Percentiles rank a stretch among this genome's conserved stretches.
Conservation (phyloP, 2,113 vertebrate genomes). For the Gymnogyps californianus region DNA sequence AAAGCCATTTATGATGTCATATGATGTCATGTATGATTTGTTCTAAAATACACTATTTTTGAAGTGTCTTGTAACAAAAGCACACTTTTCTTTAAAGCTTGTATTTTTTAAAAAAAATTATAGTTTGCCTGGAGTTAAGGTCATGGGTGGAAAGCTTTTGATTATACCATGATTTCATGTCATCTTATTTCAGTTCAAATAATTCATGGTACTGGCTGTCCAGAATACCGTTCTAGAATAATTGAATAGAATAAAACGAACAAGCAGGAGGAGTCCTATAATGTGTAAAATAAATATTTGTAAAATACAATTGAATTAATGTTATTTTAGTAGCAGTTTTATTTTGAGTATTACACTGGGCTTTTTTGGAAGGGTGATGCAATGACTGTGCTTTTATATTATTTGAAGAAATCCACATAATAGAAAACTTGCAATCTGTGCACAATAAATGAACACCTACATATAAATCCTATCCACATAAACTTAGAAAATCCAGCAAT, state of each 20-base stretch:
- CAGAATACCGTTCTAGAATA: background rate
- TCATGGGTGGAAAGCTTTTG: background rate
- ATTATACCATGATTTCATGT: background rate
- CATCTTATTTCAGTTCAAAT: background rate
- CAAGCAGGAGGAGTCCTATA: background rate
- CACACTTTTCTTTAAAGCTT: background rate
- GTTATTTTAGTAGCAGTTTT: background rate
- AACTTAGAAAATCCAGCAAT: slow-evolving; percentile 29
- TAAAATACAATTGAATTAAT: background rate
- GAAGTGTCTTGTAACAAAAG: background rate
- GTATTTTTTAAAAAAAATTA: background rate
- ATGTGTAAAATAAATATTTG: background rate
- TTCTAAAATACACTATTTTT: background rate
- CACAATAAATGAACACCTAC: background rate
- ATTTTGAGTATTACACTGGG: background rate
- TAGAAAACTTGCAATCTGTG: background rate
- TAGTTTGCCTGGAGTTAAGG: background rate
- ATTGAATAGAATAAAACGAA: background rate
- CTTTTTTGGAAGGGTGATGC: background rate
- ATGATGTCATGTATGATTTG: background rate
- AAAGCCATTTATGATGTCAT: background rate
- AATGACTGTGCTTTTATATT: background rate
- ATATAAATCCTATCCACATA: slow-evolving; percentile 37
- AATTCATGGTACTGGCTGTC: background rate
- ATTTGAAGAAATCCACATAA: background rate